Base-by-base conservation (phyloP, 2,888 invertebrate genomes). In the Diadegma fenestrale region DNA sequence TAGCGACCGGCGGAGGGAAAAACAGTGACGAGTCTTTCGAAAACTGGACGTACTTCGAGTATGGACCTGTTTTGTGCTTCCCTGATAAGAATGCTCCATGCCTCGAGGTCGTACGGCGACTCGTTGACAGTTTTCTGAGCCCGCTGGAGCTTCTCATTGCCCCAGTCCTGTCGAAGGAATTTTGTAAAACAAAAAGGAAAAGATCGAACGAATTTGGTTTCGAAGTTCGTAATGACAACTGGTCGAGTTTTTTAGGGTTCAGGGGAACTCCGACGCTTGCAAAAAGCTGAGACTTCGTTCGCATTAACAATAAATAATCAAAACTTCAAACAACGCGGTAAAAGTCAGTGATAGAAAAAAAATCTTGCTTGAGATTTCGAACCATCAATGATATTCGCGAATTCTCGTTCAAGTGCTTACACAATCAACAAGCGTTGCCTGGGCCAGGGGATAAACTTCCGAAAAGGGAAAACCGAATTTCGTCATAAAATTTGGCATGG, bases 1-100 rank as follows among this genome's bases (percentile, higher is more conserved):
- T 98, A 99, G 82, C 99, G 96, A 2, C 99, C 99, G 6, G 99
- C 98, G 48, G 98, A 99, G 0, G 99, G 99, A 93, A 99, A 99
- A 7, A 98, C 98, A 0, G 96, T 94, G 0, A 99, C 98, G n/a
- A 99, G 95, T 89, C 98, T 97, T 94, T 99, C 99, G 92, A 99
- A 99, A 90, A 99, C 96, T 0, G 96, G 95, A 68, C 99, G 95
- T 6, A 99, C 98, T 93, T 99, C 98, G 80, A 97, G 97, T 71
- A 98, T 97, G 86, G 96, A 96, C 87, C 98, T 95, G 0, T 96
- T 96, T 92, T 99, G 99, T 0, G 98, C 98, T 94, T 99, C 99
- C 78, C 99, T 95, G 71, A 99, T 96, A 80, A 99, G 95, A 33
- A 99, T 96, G 78, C 99, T 99, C 99, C 99, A 99, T 41, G 99